A percentile compares a stretch with the other conserved stretches of the same genome.
These are phyloP conservation scores for Nothocercus julius DNA, from an alignment of 2,113 vertebrate species.

Conservation along the genomic window DNA sequence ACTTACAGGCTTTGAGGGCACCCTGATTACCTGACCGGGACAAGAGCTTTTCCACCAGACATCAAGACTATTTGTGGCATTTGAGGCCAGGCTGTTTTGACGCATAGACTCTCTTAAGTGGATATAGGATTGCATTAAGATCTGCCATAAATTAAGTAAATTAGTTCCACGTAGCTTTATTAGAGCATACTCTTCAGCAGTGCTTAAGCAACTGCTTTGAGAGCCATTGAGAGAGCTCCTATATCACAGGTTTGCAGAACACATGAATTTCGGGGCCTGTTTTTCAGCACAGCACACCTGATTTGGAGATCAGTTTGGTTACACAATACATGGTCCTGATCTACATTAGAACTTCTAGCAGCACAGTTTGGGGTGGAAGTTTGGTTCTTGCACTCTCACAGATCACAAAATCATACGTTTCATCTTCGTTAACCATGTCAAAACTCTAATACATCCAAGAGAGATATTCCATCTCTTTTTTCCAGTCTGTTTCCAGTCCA, in stretches of 20 bases:
- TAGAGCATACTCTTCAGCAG: background rate
- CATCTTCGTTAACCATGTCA: background rate
- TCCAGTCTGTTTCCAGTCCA: background rate
- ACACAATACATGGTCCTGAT: background rate
- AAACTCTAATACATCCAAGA: background rate
- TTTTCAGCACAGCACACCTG: background rate
- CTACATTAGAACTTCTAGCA: background rate
- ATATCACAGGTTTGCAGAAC: background rate
- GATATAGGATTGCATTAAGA: background rate
- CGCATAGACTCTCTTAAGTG: background rate
- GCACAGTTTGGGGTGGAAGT: background rate
- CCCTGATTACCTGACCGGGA: background rate
- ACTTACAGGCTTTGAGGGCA: background rate
- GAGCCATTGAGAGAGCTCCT: background rate
- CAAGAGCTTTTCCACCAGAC: background rate
- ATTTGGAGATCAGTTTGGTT: background rate
- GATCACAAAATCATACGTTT: background rate
- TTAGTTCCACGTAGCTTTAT: background rate
- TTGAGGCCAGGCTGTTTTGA: background rate
- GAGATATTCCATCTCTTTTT: background rate
- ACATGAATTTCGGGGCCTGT: background rate
- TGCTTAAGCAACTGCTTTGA: background rate
- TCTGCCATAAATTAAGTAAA: background rate
- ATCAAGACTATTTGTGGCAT: background rate
- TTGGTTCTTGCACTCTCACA: background rate